Evolutionary conservation across 2,797 vertebrate species (phyloP), one percentile per base, ranked within the genome.

Genomic region (Hirundo rustica): DNA sequence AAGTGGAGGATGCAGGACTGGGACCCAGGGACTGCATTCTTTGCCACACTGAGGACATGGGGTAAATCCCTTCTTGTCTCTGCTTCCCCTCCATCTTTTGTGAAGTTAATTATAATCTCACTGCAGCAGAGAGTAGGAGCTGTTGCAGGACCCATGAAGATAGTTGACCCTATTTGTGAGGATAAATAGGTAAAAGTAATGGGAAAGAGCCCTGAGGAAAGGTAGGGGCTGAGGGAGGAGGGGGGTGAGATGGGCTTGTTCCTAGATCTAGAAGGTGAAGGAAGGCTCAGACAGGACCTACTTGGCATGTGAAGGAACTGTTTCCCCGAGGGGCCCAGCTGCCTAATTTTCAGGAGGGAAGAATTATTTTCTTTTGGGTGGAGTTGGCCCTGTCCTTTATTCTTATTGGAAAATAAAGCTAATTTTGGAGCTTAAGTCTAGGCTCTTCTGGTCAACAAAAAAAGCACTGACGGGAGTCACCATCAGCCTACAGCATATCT

Each of bases 121-220:
- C 40, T 66, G n/a, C 32, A 90, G 47, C 34, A 81, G 66, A 90
- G 48, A 8, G 36, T 64, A 90, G 36, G 40, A 44, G 47, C 36
- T 88, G 23, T 88, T 85, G n/a, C 44, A 90, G 62, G 70, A 75
- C 54, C 51, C 73, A 30, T 32, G 48, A 84, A 81, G 60, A 38
- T 20, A 47, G 74, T 10, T 84, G 77, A 66, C 58, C 48, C 15
- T 86, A 29, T 86, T 90, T 90, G 32, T 79, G 36, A 70, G 34
- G 64, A 70, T 53, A 95, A 95, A 80, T 38, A 76, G 48, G 76
- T 90, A 88, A 87, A 96, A 88, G 44, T 70, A 88, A 45, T 79
- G 80, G 58, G 76, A 95, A 90, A 9, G 27, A 90, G 55, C 66
- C 84, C 70, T 66, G 51, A 13, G 48, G 73, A 36, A 88, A 76